Percentiles rank a stretch among this genome's conserved stretches.
These are phyloP conservation scores for Pseudomyrmex cubaensis DNA, from an alignment of 1,140 invertebrate genomes.

Conservation along the genomic window DNA sequence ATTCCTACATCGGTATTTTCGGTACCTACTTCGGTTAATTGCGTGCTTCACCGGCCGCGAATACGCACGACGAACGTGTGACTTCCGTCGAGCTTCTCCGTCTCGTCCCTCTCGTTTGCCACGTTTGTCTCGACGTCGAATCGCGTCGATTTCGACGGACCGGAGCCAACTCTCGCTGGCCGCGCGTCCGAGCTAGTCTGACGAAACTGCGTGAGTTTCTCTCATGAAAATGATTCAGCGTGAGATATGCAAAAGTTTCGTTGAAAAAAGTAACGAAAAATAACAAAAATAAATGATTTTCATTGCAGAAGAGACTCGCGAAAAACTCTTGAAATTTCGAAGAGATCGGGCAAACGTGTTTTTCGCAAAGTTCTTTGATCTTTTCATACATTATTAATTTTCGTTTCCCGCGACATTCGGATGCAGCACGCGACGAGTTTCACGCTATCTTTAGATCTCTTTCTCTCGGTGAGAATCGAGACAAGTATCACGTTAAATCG, in stretches of 20 bases:
- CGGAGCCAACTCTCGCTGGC: conserved; percentile 11
- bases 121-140: background rate
- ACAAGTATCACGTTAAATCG: conserved; percentile 8
- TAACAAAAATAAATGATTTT: no score
- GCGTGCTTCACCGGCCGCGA: conserved; percentile 35
- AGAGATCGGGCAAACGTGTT: no score
- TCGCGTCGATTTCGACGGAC: conserved; percentile 23
- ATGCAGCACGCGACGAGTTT: background rate
- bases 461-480: background rate
- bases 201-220: background rate
- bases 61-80: conserved; percentile 52
- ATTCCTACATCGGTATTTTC: conserved; percentile 77
- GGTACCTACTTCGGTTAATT: conserved; percentile 68
- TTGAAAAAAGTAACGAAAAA: no score
- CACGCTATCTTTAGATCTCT: conserved; percentile 41
- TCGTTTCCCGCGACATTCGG: background rate
- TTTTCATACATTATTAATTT: background rate
- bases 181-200: no score
- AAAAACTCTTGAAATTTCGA: no score
- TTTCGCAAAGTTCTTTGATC: no score
- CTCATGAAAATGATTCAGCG: no score
- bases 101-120: conserved; percentile 7
- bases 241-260: no score
- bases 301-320: no score
- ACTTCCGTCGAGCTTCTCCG: background rate